These are phyloP conservation scores for Myotis findleyi DNA, from an alignment of 2,797 vertebrate species.

Conservation along the genomic window DNA sequence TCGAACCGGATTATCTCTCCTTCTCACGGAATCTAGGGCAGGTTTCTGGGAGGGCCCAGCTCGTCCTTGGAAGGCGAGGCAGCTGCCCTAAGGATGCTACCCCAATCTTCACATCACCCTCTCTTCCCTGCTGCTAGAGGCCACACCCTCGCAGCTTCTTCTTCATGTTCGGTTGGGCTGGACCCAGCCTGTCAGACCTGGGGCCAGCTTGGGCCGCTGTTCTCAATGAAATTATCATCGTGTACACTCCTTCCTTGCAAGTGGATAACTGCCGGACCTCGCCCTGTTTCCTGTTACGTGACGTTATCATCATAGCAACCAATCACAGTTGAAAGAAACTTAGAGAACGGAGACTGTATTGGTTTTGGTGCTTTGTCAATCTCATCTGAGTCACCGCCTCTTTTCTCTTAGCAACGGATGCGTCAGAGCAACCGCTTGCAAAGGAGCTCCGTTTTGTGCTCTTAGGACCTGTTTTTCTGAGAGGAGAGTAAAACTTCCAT, in stretches of 20 bases:
- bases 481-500: background rate
- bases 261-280: fast-evolving
- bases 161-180: background rate
- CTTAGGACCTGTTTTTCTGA: background rate
- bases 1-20: background rate
- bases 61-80: background rate
- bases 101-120: background rate
- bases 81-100: background rate
- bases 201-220: fast-evolving
- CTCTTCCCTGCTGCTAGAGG: background rate
- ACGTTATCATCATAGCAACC: background rate
- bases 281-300: fast-evolving
- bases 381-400: background rate
- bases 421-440: slow-evolving; percentile 56
- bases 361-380: slow-evolving; percentile 48
- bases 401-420: slow-evolving; percentile 71
- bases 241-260: background rate
- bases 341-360: background rate
- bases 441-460: background rate
- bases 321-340: slow-evolving; percentile 54
- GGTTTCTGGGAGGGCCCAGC: background rate
- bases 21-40: background rate
- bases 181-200: background rate
- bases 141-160: background rate
- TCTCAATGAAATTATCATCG: background rate